Conservation (phyloP, 1,140 invertebrate genomes). For the Sycophila sp. region DNA sequence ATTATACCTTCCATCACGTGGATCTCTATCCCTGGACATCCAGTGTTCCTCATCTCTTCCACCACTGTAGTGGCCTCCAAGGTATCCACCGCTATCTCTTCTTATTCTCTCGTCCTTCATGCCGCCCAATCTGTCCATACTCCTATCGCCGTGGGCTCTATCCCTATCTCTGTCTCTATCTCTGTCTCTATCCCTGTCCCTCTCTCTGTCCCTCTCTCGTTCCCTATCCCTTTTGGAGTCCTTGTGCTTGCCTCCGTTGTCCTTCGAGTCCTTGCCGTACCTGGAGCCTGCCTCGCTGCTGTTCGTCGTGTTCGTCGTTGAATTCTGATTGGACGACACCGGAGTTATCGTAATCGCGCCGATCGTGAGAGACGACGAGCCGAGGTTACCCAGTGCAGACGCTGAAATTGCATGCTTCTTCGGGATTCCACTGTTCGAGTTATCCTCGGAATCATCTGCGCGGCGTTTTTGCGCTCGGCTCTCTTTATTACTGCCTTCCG, state of each 20-base stretch:
- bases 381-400: conserved; percentile 48
- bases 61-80: conserved; percentile 57
- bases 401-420: conserved; percentile 56
- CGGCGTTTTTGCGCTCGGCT: conserved; percentile 53
- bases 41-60: conserved; percentile 61
- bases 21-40: conserved; percentile 57
- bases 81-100: conserved; percentile 56
- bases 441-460: conserved; percentile 59
- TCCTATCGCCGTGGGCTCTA: conserved; percentile 49
- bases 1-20: conserved; percentile 56
- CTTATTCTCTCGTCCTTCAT: conserved; percentile 61
- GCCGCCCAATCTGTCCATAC: conserved; percentile 53
- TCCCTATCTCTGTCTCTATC: conserved; percentile 53
- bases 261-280: conserved; percentile 59
- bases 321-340: conserved; percentile 49
- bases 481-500: conserved; percentile 42
- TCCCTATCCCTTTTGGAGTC: conserved; percentile 54
- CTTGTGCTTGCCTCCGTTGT: conserved; percentile 50
- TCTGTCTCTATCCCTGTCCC: conserved; percentile 48
- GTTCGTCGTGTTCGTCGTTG: conserved; percentile 46
- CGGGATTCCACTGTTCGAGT: conserved; percentile 51
- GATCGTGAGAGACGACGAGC: conserved; percentile 53
- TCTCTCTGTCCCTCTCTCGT: conserved; percentile 52
- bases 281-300: conserved; percentile 43
- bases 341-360: conserved; percentile 60